phyloP scores from a whole-genome alignment of 2,888 invertebrate species.

The Cephonodes hylas region DNA sequence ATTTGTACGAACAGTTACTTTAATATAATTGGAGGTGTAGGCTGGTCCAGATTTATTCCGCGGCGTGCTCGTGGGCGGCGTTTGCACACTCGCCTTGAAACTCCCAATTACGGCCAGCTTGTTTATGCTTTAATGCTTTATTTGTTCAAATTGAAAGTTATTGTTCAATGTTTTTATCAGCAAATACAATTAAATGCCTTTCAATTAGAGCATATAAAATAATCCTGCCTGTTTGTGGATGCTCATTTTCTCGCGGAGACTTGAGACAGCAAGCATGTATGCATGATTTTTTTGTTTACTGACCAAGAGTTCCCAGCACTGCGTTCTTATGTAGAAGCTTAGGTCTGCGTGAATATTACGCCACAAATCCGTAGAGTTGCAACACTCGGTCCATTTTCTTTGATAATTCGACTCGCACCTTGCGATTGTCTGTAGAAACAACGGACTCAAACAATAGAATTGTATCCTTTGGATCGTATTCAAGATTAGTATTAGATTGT shows the following conservation, averaged over 20 bases:
- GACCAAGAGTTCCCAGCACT: background rate
- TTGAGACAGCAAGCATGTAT: no score
- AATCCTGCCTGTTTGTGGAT: background rate
- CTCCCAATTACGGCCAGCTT: constrained; percentile 65
- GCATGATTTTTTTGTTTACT: background rate
- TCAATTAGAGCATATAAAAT: background rate
- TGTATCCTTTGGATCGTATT: constrained; percentile 44
- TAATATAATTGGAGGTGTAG: constrained; percentile 62
- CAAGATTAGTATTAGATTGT: constrained; percentile 4
- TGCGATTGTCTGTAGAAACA: constrained; percentile 42
- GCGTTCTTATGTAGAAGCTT: background rate
- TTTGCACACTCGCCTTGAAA: constrained; percentile 53
- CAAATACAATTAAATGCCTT: background rate
- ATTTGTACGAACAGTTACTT: constrained; percentile 27
- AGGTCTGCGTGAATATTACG: constrained; percentile 16
- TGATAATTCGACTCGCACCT: constrained; percentile 57
- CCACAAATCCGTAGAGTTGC: constrained; percentile 25
- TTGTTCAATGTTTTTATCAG: constrained; percentile 45
- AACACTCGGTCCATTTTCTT: constrained; percentile 48
- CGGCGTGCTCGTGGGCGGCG: constrained; percentile 45
- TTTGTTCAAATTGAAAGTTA: constrained; percentile 58
- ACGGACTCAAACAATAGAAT: constrained; percentile 63
- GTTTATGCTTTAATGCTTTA: constrained; percentile 57
- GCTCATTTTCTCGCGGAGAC: no score
- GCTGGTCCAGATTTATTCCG: constrained; percentile 60